These are phyloP conservation scores for Tetrao urogallus DNA, from an alignment of 2,113 vertebrate genomes.

Conservation along the genomic window DNA sequence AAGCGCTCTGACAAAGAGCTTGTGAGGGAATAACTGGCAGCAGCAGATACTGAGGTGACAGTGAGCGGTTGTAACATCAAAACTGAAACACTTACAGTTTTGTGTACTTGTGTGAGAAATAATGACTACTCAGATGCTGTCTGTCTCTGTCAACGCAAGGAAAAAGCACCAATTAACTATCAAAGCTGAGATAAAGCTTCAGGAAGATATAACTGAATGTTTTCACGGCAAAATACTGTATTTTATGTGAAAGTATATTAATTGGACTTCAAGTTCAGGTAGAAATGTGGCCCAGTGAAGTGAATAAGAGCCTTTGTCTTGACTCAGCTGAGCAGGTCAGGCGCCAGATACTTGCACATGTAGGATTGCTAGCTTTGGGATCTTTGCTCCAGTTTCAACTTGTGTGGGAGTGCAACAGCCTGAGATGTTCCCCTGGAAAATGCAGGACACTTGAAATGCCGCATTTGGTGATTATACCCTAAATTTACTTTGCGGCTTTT, in stretches of 20 bases:
- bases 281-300: neutral
- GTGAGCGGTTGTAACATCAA: slow-evolving; percentile 62
- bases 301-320: neutral
- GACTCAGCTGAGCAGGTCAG: neutral
- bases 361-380: neutral
- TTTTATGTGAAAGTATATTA: neutral
- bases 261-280: neutral
- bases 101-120: slow-evolving; percentile 45
- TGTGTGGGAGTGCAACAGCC: slow-evolving; percentile 4
- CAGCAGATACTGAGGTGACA: slow-evolving; percentile 53
- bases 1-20: slow-evolving; percentile 37
- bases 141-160: slow-evolving; percentile 4
- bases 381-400: slow-evolving; percentile 17
- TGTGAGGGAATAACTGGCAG: slow-evolving; percentile 51
- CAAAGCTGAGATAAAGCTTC: slow-evolving; percentile 14
- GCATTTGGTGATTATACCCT: neutral
- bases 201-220: neutral
- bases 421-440: slow-evolving; percentile 41
- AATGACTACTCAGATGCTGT: slow-evolving; percentile 12
- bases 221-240: neutral
- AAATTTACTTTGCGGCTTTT: neutral
- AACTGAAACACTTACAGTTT: slow-evolving; percentile 40
- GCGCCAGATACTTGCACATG: neutral
- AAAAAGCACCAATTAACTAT: neutral
- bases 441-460: slow-evolving; percentile 22